These are phyloP conservation scores for Diglossa cyanea DNA, from an alignment of 2,797 vertebrate species.

Conservation along the genomic window DNA sequence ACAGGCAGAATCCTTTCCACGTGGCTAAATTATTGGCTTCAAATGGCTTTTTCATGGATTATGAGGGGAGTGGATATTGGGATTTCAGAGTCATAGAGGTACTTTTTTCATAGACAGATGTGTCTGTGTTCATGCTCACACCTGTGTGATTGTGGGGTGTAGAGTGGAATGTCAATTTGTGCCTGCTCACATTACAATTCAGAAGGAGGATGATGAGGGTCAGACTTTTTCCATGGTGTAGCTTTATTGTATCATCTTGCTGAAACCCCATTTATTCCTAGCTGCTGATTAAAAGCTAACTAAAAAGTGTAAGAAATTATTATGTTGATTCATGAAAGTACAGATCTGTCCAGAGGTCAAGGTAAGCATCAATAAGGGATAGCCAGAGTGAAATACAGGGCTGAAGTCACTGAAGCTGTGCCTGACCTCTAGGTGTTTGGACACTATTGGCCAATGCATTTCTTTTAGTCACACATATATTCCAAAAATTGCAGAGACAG, in stretches of 20 bases:
- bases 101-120: background rate
- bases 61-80: background rate
- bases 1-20: background rate
- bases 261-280: background rate
- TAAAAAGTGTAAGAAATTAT: background rate
- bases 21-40: background rate
- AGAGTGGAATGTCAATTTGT: background rate
- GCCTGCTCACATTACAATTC: fast-evolving
- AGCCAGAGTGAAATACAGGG: background rate
- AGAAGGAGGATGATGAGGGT: background rate
- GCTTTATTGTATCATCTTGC: background rate
- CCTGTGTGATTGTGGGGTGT: background rate
- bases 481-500: background rate
- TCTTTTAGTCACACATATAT: background rate
- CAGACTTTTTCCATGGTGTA: background rate
- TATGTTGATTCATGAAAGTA: background rate
- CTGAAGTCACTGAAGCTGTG: background rate
- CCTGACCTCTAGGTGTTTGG: background rate
- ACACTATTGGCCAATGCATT: background rate
- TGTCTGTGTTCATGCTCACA: fast-evolving
- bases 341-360: background rate
- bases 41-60: background rate
- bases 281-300: background rate
- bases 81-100: background rate
- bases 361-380: background rate